These are phyloP conservation scores for Origma solitaria DNA, from an alignment of 2,113 vertebrate genomes.

Conservation along the genomic window DNA sequence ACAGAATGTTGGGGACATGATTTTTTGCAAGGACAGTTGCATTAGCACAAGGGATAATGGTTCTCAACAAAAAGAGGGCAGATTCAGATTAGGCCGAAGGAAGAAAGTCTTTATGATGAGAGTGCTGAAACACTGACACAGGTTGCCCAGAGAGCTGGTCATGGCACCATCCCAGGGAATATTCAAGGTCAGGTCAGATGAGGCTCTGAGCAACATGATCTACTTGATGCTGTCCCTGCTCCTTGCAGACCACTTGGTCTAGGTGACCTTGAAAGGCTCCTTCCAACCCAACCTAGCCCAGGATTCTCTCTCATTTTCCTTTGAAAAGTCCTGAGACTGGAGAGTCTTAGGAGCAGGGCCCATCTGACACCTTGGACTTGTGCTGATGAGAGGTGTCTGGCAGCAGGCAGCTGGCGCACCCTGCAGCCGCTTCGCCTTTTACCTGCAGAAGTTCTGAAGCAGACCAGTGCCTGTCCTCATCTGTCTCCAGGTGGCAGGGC, in stretches of 20 bases:
- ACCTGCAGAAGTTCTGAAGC: neutral
- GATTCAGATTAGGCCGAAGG: no score
- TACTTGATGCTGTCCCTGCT: neutral
- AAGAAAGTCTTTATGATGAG: neutral
- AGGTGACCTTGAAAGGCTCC: neutral
- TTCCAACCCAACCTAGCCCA: neutral
- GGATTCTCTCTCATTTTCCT: neutral
- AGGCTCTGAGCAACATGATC: neutral
- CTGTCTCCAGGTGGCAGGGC: neutral
- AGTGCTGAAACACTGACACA: no score
- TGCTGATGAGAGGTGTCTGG: neutral
- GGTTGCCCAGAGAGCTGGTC: neutral
- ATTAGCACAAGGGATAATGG: no score
- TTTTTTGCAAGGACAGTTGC: no score
- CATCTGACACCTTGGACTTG: neutral
- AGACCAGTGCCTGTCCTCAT: neutral
- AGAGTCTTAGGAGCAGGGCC: neutral
- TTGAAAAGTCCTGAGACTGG: neutral
- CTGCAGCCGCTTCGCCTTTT: neutral
- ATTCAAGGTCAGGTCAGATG: no score
- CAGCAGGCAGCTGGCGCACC: neutral
- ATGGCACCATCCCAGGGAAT: neutral
- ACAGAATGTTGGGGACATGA: no score
- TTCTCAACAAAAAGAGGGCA: no score
- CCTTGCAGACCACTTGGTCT: neutral